Evolutionary conservation across 2,113 vertebrate genomes (phyloP), one percentile per base, ranked within the genome.

Genomic region (Oncorhynchus gorbuscha): DNA sequence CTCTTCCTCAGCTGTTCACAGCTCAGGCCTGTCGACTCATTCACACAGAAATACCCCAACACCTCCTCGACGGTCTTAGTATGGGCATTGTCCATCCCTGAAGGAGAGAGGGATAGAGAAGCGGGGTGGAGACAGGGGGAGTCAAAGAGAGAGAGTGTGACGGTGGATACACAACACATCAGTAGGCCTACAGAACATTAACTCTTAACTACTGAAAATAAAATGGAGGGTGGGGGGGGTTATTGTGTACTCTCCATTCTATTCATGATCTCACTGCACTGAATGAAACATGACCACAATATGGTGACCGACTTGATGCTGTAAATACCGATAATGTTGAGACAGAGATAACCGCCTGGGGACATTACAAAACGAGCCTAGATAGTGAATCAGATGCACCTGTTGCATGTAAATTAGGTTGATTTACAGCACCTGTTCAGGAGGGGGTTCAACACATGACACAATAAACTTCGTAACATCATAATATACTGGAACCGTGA

Each of bases 11-110:
- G 87, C 84, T 94, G 94, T 74, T 95, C 94, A 73, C 87, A 90
- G 90, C 93, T 94, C 81, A 94, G 82, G 49, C 94, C 94, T 28
- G 93, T 95, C 1, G 92, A 92, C 83, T 94, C 93, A 32, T 95
- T 94, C 12, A 95, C 93, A 16, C 73, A 55, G 69, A 93, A 95
- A 84, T 84, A 90, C 49, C 87, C 88, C 83, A 94, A 30, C 83
- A 92, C 93, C 86, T 95, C 94, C 89, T 94, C 93, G 85, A 94
- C 94, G 22, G 93, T 94, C 86, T 94, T 94, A 2, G 93, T 94
- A 76, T 95, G 94, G 81, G 92, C 93, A 85, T 94, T 94, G 86
- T 95, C 93, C 94, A 94, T 95, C 84, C 81, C 93, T 93, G 18
- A 16, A 45, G 24, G 16, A 18, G 62, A 76, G 62, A 8, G 16